Evolutionary conservation across 2,888 invertebrate genomes (phyloP).

Genomic region (Hyppa rectilinea): DNA sequence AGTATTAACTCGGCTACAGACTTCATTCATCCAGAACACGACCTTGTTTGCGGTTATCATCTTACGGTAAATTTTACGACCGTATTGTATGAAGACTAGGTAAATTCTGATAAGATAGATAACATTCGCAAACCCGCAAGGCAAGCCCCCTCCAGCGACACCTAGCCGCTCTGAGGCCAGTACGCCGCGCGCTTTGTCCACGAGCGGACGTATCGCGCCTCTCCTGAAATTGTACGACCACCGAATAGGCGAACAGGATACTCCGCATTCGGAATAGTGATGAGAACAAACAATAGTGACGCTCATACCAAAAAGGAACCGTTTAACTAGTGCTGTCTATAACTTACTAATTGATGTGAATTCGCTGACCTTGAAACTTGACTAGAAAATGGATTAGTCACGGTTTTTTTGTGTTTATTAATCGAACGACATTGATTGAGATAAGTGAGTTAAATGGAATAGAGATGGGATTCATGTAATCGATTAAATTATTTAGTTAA

Average conservation of each 20-base stretch:
- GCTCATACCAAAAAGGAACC: conserved; percentile 68
- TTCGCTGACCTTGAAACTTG: conserved; percentile 63
- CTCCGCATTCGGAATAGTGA: conserved; percentile 71
- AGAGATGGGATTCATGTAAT: conserved; percentile 62
- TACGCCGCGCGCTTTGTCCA: conserved; percentile 61
- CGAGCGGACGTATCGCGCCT: conserved; percentile 59
- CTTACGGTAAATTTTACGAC: conserved; percentile 71
- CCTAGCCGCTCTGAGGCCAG: conserved; percentile 56
- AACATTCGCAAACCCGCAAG: conserved; percentile 64
- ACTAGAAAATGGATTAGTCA: conserved; percentile 60
- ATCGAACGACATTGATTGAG: conserved; percentile 60
- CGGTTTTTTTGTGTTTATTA: conserved; percentile 59
- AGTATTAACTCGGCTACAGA: conserved; percentile 23
- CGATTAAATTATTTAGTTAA: conserved; percentile 37
- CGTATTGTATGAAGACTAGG: conserved; percentile 71
- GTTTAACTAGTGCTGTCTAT: conserved; percentile 53
- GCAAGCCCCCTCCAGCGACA: conserved; percentile 60
- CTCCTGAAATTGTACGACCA: conserved; percentile 46
- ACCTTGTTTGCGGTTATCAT: conserved; percentile 71
- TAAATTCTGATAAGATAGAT: conserved; percentile 78
- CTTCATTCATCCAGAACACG: conserved; percentile 57
- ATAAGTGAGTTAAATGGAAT: conserved; percentile 58
- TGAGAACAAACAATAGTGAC: conserved; percentile 73
- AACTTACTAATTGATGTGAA: conserved; percentile 58
- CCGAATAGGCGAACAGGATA: conserved; percentile 68